Evolutionary conservation across 2,113 vertebrate genomes (phyloP), one percentile per base, ranked within the genome.

Genomic region (Microcebus murinus): DNA sequence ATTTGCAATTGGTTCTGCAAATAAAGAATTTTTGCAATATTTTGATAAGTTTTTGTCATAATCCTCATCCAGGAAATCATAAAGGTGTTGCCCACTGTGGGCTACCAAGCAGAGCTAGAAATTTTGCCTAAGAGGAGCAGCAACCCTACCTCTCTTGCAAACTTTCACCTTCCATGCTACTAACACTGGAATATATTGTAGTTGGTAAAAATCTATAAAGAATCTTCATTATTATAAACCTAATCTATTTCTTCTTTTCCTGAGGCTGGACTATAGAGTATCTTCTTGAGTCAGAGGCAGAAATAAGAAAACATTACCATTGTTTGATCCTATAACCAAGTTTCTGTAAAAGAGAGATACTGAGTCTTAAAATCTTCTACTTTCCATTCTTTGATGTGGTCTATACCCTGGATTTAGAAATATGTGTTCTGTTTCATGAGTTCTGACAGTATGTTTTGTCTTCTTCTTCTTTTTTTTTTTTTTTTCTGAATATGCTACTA

Each of bases 391-490:
- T 92, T 97, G 87, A 77, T 97, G 81, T 97, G 94, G 81, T 95
- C 87, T 65, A 31, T 95, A 90, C 90, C 97, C 96, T 97, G 81
- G 84, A 91, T 95, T 97, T 94, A 95, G 92, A 97, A 94, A 89
- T 92, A 90, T 45, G 18, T 98, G 71, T 96, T 94, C 87, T 91
- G 77, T 96, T 96, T 97, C 92, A 95, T 94, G 87, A 97, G 92
- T 97, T 98, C 98, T 98, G 98, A 98, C 94, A 96, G 84, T 95
- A 29, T 98, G 96, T 96, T 98, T 98, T 98, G 93, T 98, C 74
- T 98, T 97, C 45, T 45, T 45, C 45, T 45, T 45, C 42, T 96
- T 96, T 96, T n/a, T n/a, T 96, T 95, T 83, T 85, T 95, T 96
- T 97, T 97, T 97, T 94, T 97, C 95, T 98, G 97, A 97, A 96